Evolutionary conservation across 2,888 invertebrate genomes (phyloP).

Genomic region (Phanerotoma sp.): DNA sequence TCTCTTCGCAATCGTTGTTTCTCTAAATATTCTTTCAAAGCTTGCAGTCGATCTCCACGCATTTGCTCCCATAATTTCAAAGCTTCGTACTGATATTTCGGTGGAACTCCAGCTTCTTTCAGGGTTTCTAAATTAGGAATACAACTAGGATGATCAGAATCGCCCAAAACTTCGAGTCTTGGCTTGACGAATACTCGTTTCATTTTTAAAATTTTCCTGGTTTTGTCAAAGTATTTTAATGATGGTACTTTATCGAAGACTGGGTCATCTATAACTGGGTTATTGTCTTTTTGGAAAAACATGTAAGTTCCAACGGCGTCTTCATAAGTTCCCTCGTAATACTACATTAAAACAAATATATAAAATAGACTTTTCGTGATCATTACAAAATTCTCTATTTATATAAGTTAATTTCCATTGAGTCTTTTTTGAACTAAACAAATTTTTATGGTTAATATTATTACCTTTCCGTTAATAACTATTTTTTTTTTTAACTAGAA

Average conservation of each 20-base stretch:
- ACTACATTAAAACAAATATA: constrained; percentile 37
- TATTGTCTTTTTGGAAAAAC: constrained; percentile 69
- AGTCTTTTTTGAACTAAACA: no score
- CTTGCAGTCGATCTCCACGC: constrained; percentile 42
- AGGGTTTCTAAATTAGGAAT: constrained; percentile 44
- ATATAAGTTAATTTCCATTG: no score
- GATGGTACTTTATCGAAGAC: constrained; percentile 62
- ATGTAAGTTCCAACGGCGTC: constrained; percentile 71
- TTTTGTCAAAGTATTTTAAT: constrained; percentile 65
- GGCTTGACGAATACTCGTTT: constrained; percentile 67
- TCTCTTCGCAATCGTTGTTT: constrained; percentile 48
- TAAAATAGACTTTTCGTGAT: background rate
- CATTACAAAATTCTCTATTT: no score
- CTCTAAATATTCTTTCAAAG: constrained; percentile 44
- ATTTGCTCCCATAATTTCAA: constrained; percentile 44
- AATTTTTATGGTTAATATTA: no score
- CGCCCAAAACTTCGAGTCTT: constrained; percentile 51
- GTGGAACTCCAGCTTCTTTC: constrained; percentile 46
- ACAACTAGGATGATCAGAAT: constrained; percentile 44
- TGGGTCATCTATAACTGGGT: constrained; percentile 52
- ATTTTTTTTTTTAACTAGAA: no score
- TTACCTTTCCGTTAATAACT: no score
- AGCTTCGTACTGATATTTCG: constrained; percentile 45
- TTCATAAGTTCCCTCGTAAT: constrained; percentile 67
- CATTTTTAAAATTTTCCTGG: constrained; percentile 68